phyloP scores from a whole-genome alignment of 1,140 invertebrate species.

The Chrysomallon squamiferum region DNA sequence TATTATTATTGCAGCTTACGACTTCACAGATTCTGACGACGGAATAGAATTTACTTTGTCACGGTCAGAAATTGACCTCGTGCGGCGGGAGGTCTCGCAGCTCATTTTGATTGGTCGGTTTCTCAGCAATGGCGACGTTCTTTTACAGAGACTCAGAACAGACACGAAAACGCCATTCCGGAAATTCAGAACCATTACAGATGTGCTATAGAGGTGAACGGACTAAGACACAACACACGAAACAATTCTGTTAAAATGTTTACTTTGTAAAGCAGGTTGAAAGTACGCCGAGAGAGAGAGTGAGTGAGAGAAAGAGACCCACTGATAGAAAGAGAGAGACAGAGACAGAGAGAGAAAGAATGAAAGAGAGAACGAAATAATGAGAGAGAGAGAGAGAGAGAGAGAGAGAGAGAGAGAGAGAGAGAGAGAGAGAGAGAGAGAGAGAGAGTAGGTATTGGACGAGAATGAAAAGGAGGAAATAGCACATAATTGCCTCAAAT shows the following conservation, averaged over 20 bases:
- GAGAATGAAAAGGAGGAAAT: too few relatives aligned
- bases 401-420: background rate
- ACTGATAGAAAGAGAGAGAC: too few relatives aligned
- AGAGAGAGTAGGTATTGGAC: too few relatives aligned
- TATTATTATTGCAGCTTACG: background rate
- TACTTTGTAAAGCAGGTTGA: background rate
- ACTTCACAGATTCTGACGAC: background rate
- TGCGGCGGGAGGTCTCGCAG: background rate
- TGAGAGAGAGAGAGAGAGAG: background rate
- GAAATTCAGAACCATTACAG: background rate
- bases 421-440: background rate
- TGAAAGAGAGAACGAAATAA: background rate
- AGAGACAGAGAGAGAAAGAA: too few relatives aligned
- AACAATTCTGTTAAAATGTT: background rate
- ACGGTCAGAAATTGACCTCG: background rate
- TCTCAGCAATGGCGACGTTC: background rate
- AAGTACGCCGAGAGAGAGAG: too few relatives aligned
- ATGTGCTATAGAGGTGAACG: background rate
- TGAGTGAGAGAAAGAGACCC: too few relatives aligned
- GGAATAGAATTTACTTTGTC: constrained; percentile 1
- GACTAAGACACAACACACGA: background rate
- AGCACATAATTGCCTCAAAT: too few relatives aligned
- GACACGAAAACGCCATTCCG: background rate
- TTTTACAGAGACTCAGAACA: background rate
- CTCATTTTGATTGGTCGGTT: constrained; percentile 1